Evolutionary conservation across 1,140 invertebrate genomes (phyloP).

Genomic region (Epicauta chinensis): DNA sequence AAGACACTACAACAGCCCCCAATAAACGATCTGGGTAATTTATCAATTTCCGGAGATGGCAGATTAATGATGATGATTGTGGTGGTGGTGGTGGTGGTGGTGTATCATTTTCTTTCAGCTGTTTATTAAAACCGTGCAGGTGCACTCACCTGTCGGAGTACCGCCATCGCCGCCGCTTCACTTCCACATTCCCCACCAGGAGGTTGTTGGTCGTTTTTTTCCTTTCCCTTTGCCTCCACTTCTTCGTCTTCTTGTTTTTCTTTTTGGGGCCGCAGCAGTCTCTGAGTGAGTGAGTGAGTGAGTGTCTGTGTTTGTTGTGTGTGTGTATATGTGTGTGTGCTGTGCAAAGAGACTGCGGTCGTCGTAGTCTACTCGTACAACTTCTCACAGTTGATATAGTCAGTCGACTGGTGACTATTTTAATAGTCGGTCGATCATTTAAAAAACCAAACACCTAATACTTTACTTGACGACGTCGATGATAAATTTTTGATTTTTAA

Average conservation of each 20-base stretch:
- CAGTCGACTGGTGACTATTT: neutral
- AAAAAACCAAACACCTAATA: no score
- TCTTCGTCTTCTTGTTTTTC: no score
- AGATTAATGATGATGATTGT: neutral
- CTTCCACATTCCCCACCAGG: constrained; percentile 31
- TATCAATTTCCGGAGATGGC: no score
- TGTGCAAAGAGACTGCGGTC: neutral
- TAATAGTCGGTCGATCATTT: neutral
- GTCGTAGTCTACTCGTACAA: neutral
- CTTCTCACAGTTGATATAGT: neutral
- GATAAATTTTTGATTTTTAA: no score
- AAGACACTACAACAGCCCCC: no score
- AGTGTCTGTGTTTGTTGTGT: neutral
- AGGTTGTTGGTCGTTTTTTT: constrained; percentile 1
- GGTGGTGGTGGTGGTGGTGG: constrained; percentile 3
- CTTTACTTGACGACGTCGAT: no score
- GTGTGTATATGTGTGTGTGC: neutral
- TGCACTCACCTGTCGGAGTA: constrained; percentile 33
- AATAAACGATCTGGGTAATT: no score
- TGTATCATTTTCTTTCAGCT: neutral
- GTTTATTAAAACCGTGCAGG: constrained; percentile 22
- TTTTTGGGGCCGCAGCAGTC: constrained; percentile 13
- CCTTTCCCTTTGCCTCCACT: no score
- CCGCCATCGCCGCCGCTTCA: constrained; percentile 14
- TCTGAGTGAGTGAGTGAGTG: neutral